Conservation (phyloP, 2,888 invertebrate species). For the Sisyra terminalis region DNA sequence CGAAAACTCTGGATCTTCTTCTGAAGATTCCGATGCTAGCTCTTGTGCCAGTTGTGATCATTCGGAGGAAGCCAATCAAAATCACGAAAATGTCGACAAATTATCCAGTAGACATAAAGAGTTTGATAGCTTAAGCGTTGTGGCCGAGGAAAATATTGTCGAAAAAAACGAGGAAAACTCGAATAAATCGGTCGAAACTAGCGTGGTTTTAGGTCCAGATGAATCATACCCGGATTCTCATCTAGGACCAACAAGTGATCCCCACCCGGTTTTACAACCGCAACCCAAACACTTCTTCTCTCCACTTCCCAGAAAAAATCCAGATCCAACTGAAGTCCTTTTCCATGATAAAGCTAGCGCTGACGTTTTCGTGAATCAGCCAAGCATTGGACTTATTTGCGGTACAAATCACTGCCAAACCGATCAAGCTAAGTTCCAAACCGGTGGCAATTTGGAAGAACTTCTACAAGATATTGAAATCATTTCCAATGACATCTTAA, state of each 20-base stretch:
- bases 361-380: constrained; percentile 9
- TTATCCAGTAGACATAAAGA: constrained; percentile 30
- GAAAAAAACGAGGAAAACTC: constrained; percentile 17
- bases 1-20: constrained; percentile 4
- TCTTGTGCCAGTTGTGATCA: constrained; percentile 23
- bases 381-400: neutral
- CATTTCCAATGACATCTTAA: constrained; percentile 28
- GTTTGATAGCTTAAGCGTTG: constrained; percentile 61
- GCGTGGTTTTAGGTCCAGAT: constrained; percentile 23
- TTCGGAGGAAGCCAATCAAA: constrained; percentile 25
- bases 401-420: neutral
- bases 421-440: constrained; percentile 27
- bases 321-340: constrained; percentile 9
- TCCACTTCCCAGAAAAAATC: constrained; percentile 18
- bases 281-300: constrained; percentile 29
- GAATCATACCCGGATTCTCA: constrained; percentile 23
- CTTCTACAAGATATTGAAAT: constrained; percentile 50
- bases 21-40: constrained; percentile 4
- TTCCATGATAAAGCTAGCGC: constrained; percentile 13
- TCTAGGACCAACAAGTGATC: neutral
- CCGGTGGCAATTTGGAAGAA: constrained; percentile 50
- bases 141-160: constrained; percentile 49
- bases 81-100: constrained; percentile 27
- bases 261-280: neutral
- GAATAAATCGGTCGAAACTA: constrained; percentile 14